Percentiles rank a stretch among this genome's conserved stretches.
phyloP scores from a whole-genome alignment of 2,888 invertebrate species.

The Dendrolimus houi region DNA sequence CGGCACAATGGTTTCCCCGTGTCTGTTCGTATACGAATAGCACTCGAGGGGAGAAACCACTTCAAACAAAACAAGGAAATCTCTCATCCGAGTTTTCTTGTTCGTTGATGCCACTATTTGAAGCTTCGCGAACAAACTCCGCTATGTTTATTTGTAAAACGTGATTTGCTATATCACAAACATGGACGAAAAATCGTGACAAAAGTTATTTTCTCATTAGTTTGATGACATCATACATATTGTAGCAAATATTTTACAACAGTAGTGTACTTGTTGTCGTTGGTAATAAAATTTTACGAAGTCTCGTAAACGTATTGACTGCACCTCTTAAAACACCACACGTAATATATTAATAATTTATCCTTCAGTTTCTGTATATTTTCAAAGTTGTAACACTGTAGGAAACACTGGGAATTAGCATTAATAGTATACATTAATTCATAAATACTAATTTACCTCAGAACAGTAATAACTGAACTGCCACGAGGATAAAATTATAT shows the following conservation, averaged over 20 bases:
- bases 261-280: constrained; percentile 22
- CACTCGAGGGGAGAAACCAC: constrained; percentile 54
- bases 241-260: constrained; percentile 18
- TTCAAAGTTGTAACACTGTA: too few species aligned
- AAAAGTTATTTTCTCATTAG: neutral
- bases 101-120: constrained; percentile 24
- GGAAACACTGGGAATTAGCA: too few species aligned
- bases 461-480: neutral
- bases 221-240: constrained; percentile 34
- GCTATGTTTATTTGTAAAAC: constrained; percentile 11
- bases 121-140: constrained; percentile 13
- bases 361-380: too few species aligned
- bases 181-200: neutral
- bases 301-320: constrained; percentile 24
- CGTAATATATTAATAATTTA: too few species aligned
- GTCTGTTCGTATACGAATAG: constrained; percentile 36
- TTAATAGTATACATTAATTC: too few species aligned
- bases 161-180: neutral
- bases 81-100: constrained; percentile 51
- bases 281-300: constrained; percentile 42
- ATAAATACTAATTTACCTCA: too few species aligned
- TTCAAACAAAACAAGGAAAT: constrained; percentile 58
- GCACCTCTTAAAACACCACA: constrained; percentile 11
- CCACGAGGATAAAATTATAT: neutral
- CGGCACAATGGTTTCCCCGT: constrained; percentile 48